A percentile compares a stretch with the other conserved stretches of the same genome.
Evolutionary conservation across 2,888 invertebrate species (phyloP).

Genomic region (Scaptodrosophila latifasciaeformis): DNA sequence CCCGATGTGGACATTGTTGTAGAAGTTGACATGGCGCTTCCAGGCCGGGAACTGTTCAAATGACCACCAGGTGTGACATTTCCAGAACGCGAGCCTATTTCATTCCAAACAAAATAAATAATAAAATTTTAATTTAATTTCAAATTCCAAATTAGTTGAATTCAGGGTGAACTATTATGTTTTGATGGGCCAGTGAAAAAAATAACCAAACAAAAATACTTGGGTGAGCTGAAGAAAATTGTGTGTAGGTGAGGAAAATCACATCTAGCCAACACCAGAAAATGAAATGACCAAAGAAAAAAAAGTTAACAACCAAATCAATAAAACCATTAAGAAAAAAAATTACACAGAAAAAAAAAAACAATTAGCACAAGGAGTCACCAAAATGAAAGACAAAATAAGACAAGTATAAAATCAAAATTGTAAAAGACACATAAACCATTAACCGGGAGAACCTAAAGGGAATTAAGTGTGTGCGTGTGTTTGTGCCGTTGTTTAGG

Average conservation of each 20-base stretch:
- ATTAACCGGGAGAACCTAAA: no score
- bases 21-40: conserved; percentile 89
- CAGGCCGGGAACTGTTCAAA: conserved; percentile 84
- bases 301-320: background rate
- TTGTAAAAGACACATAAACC: no score
- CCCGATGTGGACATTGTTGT: conserved; percentile 79
- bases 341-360: background rate
- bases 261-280: background rate
- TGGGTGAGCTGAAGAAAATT: no score
- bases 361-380: background rate
- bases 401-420: no score
- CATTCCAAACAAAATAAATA: no score
- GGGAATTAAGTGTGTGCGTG: no score
- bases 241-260: background rate
- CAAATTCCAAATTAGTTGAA: background rate
- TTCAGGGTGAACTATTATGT: background rate
- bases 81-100: conserved; percentile 84
- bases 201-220: conserved; percentile 2
- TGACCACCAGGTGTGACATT: conserved; percentile 82
- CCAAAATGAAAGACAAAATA: background rate
- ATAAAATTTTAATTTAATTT: no score
- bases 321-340: background rate
- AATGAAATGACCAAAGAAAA: background rate
- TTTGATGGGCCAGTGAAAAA: conserved; percentile 5
- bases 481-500: no score